phyloP scores from a whole-genome alignment of 2,113 vertebrate species.

The Microcebus ravelobensis region DNA sequence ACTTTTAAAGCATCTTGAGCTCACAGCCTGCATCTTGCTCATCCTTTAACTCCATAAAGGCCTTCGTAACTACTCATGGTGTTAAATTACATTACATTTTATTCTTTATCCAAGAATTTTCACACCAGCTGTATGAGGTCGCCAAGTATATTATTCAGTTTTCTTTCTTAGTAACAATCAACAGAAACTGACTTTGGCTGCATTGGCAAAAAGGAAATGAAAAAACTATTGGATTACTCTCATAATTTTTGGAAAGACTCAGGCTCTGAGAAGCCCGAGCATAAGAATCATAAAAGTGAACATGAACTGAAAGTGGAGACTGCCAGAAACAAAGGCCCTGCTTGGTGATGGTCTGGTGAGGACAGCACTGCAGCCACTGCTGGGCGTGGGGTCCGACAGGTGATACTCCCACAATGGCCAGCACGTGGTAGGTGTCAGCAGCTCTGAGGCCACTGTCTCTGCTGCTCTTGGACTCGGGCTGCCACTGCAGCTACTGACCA shows the following conservation, averaged over 20 bases:
- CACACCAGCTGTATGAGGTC: neutral
- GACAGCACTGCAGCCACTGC: too few relatives aligned
- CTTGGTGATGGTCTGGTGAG: neutral
- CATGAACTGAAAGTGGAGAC: neutral
- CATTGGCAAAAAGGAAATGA: neutral
- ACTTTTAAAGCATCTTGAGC: neutral
- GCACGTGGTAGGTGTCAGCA: fast-evolving
- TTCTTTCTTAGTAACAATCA: neutral
- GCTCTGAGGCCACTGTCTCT: neutral
- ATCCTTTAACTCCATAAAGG: neutral
- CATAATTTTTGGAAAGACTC: neutral
- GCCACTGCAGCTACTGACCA: neutral
- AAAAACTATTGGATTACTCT: neutral
- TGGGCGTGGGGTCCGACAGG: neutral
- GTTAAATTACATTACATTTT: neutral
- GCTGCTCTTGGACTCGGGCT: fast-evolving
- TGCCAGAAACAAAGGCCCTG: neutral
- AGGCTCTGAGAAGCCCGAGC: neutral
- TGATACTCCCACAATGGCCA: fast-evolving
- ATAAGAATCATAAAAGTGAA: neutral
- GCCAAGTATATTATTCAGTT: neutral
- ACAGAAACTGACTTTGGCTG: neutral
- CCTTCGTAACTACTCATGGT: neutral
- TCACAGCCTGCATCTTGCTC: neutral
- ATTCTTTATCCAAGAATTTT: neutral